Base-by-base conservation (phyloP, 1,140 invertebrate species). In the Maconellicoccus hirsutus region DNA sequence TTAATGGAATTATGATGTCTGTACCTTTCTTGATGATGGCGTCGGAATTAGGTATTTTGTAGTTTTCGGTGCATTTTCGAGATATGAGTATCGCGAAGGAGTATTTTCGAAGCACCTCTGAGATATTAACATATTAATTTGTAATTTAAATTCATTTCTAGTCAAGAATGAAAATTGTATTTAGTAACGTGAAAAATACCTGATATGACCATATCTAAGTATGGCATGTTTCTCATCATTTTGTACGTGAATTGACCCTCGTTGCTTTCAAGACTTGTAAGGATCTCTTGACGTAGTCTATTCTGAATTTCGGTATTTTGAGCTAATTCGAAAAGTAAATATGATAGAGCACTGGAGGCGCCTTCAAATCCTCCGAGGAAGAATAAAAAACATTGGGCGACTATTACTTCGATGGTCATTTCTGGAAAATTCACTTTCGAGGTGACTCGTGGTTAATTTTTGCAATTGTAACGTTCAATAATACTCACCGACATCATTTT, bases 291-390 rank as follows among this genome's bases (percentile, higher is more conserved):
- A 25, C 71, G 70, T 1, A 66, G 38, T 59, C 29, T 72, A 0
- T 2, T 29, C 16, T 87, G 87, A 8, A 85, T 75, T 0, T 82
- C 77, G 0, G 78, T 82, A 72, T 88, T 76, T 19, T 79, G 74
- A 8, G 87, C 84, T 25, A 90, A 75, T 72, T 84, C 82, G 70
- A 82, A 82, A 74, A 0, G 82, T 76, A 72, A 85, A 85, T 0
- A 81, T 77, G 23, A 87, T 76, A 0, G 82, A 79, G 0, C 81
- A n/a, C n/a, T 82, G 0, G 84, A 79, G 0, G 84, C 82, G 0
- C 86, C 87, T 75, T 88, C 86, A 74, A 84, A 88, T 1, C 86
- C 87, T 71, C 83, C 89, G 1, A 83, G 78, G 73, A 89, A 87
- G 75, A 90, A 90, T 3, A 87, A 59, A 0, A 85, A 78, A 0